Evolutionary conservation across 2,888 invertebrate genomes (phyloP).

Genomic region (Dorcus parallelipipedus): DNA sequence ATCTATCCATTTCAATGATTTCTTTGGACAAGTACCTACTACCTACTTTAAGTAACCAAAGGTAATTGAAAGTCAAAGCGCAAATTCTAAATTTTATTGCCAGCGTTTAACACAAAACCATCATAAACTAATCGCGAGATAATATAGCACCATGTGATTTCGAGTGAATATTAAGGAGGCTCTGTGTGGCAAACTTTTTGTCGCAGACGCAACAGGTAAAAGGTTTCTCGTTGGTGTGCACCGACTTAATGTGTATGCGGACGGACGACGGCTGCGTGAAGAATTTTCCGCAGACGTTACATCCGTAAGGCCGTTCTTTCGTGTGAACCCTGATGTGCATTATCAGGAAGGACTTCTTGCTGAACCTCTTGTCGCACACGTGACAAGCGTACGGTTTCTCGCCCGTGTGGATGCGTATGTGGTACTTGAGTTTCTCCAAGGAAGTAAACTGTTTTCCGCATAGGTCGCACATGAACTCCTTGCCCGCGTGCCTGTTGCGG

Average conservation of each 20-base stretch:
- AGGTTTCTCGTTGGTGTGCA: conserved; percentile 53
- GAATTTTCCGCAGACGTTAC: conserved; percentile 53
- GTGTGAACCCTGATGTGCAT: conserved; percentile 40
- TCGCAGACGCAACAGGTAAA: conserved; percentile 38
- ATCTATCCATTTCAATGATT: too few relatives aligned
- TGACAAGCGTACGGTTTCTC: conserved; percentile 54
- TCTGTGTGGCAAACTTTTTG: conserved; percentile 8
- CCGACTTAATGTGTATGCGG: conserved; percentile 50
- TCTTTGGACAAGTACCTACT: too few relatives aligned
- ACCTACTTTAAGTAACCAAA: too few relatives aligned
- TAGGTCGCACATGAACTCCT: not conserved
- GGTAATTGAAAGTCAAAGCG: too few relatives aligned
- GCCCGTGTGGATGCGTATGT: conserved; percentile 45
- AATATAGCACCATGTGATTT: too few relatives aligned
- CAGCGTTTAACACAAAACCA: too few relatives aligned
- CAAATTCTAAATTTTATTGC: too few relatives aligned
- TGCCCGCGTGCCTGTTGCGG: not conserved
- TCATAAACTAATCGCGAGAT: too few relatives aligned
- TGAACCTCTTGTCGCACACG: conserved; percentile 46
- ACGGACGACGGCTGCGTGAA: conserved; percentile 53
- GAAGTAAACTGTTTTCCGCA: not conserved
- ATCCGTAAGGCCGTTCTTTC: conserved; percentile 49
- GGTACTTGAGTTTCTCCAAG: too few relatives aligned
- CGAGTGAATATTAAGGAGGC: too few relatives aligned
- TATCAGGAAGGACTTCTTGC: conserved; percentile 30